phyloP scores from a whole-genome alignment of 2,113 vertebrate species.

The Aviceda subcristata region DNA sequence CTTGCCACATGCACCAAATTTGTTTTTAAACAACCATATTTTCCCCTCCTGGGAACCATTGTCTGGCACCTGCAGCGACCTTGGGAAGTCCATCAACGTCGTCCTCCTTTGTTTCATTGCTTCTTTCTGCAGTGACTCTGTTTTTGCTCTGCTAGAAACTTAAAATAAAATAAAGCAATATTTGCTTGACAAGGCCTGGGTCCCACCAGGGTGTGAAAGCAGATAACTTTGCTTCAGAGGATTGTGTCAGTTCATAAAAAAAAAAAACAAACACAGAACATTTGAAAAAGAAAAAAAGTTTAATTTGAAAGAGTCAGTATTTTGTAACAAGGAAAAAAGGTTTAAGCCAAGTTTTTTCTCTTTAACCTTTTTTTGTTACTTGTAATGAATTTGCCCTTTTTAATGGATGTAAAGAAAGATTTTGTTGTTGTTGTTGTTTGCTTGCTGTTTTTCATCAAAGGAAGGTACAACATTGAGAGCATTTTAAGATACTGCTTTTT shows the following conservation, averaged over 20 bases:
- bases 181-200: slow-evolving; percentile 68
- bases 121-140: slow-evolving; percentile 84
- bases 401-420: slow-evolving; percentile 32
- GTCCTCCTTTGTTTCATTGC: slow-evolving; percentile 86
- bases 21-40: slow-evolving; percentile 68
- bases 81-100: slow-evolving; percentile 86
- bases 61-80: slow-evolving; percentile 81
- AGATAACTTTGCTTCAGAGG: slow-evolving; percentile 60
- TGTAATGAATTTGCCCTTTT: background rate
- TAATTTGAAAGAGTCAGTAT: slow-evolving; percentile 36
- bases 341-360: slow-evolving; percentile 23
- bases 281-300: background rate
- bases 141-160: slow-evolving; percentile 88
- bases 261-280: background rate
- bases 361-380: background rate
- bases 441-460: background rate
- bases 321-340: slow-evolving; percentile 48
- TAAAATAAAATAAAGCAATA: slow-evolving; percentile 22
- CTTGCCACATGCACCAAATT: slow-evolving; percentile 72
- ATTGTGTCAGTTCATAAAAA: slow-evolving; percentile 20
- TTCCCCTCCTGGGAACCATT: slow-evolving; percentile 72
- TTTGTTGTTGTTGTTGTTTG: background rate
- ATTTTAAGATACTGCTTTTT: background rate
- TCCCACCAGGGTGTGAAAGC: slow-evolving; percentile 36
- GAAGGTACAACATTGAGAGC: background rate